These are phyloP conservation scores for Mormyrus lacerda DNA, from an alignment of 2,113 vertebrate genomes.

Conservation along the genomic window DNA sequence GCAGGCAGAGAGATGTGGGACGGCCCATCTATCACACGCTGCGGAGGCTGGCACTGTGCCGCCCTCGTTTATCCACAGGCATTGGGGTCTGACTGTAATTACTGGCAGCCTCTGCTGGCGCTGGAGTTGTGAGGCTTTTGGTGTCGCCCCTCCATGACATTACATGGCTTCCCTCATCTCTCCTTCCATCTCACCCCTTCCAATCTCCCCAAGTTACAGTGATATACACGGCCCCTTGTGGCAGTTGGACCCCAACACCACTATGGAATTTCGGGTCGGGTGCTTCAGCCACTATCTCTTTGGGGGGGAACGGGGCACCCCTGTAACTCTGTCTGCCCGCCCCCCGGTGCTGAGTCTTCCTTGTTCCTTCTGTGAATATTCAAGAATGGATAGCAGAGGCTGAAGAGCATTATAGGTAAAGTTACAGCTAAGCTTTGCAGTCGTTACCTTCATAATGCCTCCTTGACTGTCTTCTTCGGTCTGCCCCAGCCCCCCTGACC, in stretches of 20 bases:
- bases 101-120: conserved; percentile 16
- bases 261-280: neutral
- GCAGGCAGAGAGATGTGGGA: neutral
- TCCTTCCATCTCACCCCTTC: neutral
- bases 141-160: conserved; percentile 3
- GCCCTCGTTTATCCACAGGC: conserved; percentile 20
- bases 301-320: neutral
- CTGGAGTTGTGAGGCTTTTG: conserved; percentile 25
- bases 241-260: neutral
- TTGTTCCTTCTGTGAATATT: neutral
- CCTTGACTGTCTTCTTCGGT: neutral
- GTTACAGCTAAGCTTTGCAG: too few relatives aligned
- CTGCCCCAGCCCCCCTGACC: neutral
- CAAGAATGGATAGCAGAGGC: neutral
- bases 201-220: neutral
- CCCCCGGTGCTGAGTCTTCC: neutral
- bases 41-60: neutral
- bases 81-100: conserved; percentile 27
- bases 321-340: neutral
- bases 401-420: too few relatives aligned
- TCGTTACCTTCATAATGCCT: neutral
- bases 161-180: neutral
- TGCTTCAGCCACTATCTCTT: neutral
- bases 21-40: conserved; percentile 6
- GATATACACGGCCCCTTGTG: neutral